Evolutionary conservation across 2,797 vertebrate genomes (phyloP).

Genomic region (Enoplosus armatus): DNA sequence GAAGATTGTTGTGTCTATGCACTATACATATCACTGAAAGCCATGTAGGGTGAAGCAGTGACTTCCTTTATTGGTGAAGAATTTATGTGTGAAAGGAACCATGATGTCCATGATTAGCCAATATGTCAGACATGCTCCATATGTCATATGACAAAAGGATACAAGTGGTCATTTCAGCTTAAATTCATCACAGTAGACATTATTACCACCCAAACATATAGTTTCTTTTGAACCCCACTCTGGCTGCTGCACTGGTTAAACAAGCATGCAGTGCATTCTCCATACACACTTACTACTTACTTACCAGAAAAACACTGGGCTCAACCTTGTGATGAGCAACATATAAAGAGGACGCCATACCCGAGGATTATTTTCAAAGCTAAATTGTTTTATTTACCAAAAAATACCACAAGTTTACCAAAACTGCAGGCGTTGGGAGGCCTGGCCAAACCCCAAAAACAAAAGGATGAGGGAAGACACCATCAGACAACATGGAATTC

Average conservation of each 20-base stretch:
- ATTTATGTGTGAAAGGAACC: not conserved
- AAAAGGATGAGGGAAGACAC: too few relatives aligned
- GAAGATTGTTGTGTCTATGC: not conserved
- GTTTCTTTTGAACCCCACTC: not conserved
- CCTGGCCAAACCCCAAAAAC: too few relatives aligned
- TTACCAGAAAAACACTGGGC: too few relatives aligned
- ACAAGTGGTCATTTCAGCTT: conserved; percentile 4
- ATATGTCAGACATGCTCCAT: not conserved
- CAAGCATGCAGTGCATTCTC: not conserved
- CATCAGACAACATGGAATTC: too few relatives aligned
- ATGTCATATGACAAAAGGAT: not conserved
- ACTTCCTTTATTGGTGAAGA: not conserved
- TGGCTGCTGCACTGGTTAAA: not conserved
- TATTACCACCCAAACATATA: not conserved
- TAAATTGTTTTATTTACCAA: too few relatives aligned
- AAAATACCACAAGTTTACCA: too few relatives aligned
- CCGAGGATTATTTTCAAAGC: too few relatives aligned
- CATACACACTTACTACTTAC: too few relatives aligned
- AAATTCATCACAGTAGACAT: not conserved
- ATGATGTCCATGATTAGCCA: not conserved
- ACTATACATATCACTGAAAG: not conserved
- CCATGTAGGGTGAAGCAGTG: not conserved
- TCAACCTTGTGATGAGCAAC: too few relatives aligned
- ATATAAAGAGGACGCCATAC: too few relatives aligned
- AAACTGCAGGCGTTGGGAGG: too few relatives aligned